Evolutionary conservation across 2,797 vertebrate species (phyloP), one percentile per base, ranked within the genome.

Genomic region (Atherinosoma microstoma): DNA sequence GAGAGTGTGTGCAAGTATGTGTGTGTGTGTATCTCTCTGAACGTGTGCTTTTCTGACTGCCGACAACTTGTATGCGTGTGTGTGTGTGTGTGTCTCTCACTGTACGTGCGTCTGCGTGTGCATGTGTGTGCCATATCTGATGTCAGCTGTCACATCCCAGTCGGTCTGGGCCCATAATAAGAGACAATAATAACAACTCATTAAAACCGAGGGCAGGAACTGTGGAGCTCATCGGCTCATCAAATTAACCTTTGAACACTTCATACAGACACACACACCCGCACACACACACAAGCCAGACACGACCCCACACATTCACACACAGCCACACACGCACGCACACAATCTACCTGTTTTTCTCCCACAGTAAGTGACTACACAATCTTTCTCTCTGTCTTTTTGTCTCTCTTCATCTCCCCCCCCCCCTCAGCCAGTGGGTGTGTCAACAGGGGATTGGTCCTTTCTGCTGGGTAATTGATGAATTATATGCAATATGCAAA

Each of bases 401-500:
- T 88, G 88, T 87, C 67, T 87, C 84, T 66, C 83, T 72, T 78
- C 95, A 95, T 94, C 95, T 93, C 38, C 38, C 94, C 95, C 38
- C 94, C 95, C 68, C 65, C 67, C 89, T 63, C 91, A 85, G 88
- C 87, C 87, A 87, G 91, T 93, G 92, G 92, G 92, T 93, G 92
- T 93, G 92, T 93, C 92, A 93, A 93, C 92, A 92, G 91, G 91
- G 96, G 97, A 97, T 97, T 96, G 96, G 96, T 97, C 95, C 97
- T 97, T 98, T 97, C 96, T 97, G 97, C 95, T 97, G 97, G 97
- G 96, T 98, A 98, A 98, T 98, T 98, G 97, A 98, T 98, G 97
- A 98, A 98, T 98, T 97, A 97, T 98, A 98, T 98, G 96, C 97
- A 97, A 97, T 97, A 98, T 98, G 97, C 96, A 98, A 98, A 98